Base-by-base conservation (phyloP, 92 coral and sea anemone genomes). In the Palythoa grandis region DNA sequence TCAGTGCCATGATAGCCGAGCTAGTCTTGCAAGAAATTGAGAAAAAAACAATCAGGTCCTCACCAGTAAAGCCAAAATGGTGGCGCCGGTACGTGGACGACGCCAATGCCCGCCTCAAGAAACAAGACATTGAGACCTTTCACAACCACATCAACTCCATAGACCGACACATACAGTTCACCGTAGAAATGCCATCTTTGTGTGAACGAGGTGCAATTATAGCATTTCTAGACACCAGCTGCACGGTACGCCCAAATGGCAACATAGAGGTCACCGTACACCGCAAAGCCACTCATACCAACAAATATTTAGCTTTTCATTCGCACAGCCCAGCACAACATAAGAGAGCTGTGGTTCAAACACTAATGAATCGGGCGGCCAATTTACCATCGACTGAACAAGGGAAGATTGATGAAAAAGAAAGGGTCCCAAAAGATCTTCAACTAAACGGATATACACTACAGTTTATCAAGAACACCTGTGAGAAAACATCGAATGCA, bases 321-420 rank as follows among this genome's bases (percentile, higher is more conserved):
- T 87, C 86, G 12, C 90, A 87, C 17, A 77, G 53, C 52, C 90
- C 87, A 2, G 80, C 50, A 47, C 84, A 37, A 14, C 61, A 63
- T 70, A 87, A 79, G 60, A 13, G 79, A 79, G 53, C 90, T 12
- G 86, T 87, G 7, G 86, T 77, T 4, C n/a, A 38, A 47, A 47
- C 83, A 19, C 61, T 77, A 39, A 13, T 77, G 47, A 35, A 52
- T 52, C 63, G n/a, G 80, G 57, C 80, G 37, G 11, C 23, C 13
- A 75, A 12, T 72, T 13, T 23, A 37, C 25, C 77, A 72, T 72
- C 77, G 15, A 16, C 40, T 15, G 16, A 52, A 52, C 52, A 72
- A 72, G 52, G 52, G 52, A 72, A 23, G 54, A 52, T 52, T 52
- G 54, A 6, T 52, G 54, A 52, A 52, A 52, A 52, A 11, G 54